phyloP scores from a whole-genome alignment of 1,140 invertebrate species.

The Scaptomyza pallida region DNA sequence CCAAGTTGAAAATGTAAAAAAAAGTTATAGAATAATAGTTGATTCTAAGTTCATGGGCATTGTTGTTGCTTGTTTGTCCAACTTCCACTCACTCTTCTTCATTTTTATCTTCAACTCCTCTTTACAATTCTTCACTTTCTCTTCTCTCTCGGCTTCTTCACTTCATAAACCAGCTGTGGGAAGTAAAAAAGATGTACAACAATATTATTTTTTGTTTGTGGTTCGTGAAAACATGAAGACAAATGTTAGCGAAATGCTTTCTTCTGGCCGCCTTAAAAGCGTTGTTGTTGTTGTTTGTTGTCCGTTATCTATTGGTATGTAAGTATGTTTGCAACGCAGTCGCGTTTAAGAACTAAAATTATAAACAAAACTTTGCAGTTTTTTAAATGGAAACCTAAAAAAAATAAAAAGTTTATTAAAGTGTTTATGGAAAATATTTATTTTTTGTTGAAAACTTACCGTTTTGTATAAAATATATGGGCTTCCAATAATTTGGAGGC shows the following conservation, averaged over 20 bases:
- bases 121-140: too few relatives aligned
- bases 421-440: not conserved
- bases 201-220: constrained; percentile 57
- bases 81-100: too few relatives aligned
- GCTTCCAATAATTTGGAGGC: constrained; percentile 56
- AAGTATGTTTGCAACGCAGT: constrained; percentile 20
- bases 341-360: constrained; percentile 39
- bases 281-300: constrained; percentile 37
- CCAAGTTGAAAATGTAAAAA: constrained; percentile 60
- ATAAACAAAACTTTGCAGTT: constrained; percentile 58
- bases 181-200: constrained; percentile 81
- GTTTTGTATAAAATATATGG: constrained; percentile 77
- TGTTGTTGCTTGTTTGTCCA: constrained; percentile 36
- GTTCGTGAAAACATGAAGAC: constrained; percentile 48
- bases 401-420: constrained; percentile 7
- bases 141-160: too few relatives aligned
- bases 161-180: constrained; percentile 68
- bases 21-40: constrained; percentile 38
- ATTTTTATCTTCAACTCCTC: constrained; percentile 21
- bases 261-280: constrained; percentile 39
- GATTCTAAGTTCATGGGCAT: constrained; percentile 49
- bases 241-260: constrained; percentile 61
- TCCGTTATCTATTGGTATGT: constrained; percentile 44
- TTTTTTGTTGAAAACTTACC: constrained; percentile 38
- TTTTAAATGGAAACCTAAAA: constrained; percentile 67